Base-by-base conservation (phyloP, 2,888 invertebrate genomes). In the Parelbella ahira region DNA sequence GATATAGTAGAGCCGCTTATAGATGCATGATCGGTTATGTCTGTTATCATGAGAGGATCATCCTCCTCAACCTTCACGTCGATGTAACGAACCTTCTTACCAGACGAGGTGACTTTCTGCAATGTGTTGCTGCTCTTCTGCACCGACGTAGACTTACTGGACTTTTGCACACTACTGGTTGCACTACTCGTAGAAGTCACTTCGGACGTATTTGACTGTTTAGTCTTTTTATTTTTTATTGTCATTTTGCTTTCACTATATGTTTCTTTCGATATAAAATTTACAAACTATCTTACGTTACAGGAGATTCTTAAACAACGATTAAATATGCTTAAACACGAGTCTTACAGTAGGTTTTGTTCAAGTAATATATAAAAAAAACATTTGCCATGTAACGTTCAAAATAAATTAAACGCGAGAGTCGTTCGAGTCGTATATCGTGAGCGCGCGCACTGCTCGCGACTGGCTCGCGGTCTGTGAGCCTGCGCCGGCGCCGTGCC, bases 171-270 rank as follows among this genome's bases (percentile, higher is more conserved):
- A 77, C 78, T 84, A 46, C 73, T 86, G 56, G 84, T 81, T 15
- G 80, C 81, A 78, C 80, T 79, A 48, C 67, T 70, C 47, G 68
- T 71, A 36, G 80, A 68, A 29, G 75, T 72, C 75, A 79, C 81
- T 66, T 78, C 78, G 45, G 82, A 74, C 51, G 75, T 63, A 56
- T 78, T 80, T 42, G 82, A 69, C 64, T 82, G 76, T 53, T 87
- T 87, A 86, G 81, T 86, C 82, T 88, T 88, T 87, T 88, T 88
- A 72, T 86, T 87, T 81, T 88, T 88, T 68, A 88, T 86, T 58
- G 88, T 87, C 88, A 88, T 88, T 81, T 83, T 87, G 68, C 61
- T 71, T 60, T 57, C 80, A 77, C 76, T 55, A 48, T 15, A 3
- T 15, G n/a, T n/a, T n/a, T n/a, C n/a, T n/a, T n/a, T n/a, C n/a